Base-by-base conservation (phyloP, 2,888 invertebrate species). In the Tenthredo mesomela region DNA sequence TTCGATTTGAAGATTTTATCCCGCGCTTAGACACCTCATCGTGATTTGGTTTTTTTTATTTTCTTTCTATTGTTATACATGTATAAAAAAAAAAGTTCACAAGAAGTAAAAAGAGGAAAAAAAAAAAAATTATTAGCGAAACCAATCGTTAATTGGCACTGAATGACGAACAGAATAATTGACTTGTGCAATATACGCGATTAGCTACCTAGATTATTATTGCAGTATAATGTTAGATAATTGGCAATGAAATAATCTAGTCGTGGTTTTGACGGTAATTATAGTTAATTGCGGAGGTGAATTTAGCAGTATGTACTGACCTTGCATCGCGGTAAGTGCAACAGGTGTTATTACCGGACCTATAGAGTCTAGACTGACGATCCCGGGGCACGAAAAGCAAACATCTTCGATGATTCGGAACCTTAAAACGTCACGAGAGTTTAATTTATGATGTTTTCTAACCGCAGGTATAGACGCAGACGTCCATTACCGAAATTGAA, bases 311-410 rank as follows among this genome's bases (percentile, higher is more conserved):
- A 25, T 25, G 67, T 54, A 33, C 18, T 80, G 61, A 80, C 80
- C 80, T 61, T 80, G 47, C 37, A 80, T 61, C 40, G 80, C 21
- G 67, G n/a, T 12, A 40, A 82, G 67, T 82, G 82, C 82, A 82
- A 82, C 82, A 82, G 82, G 82, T 82, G 82, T 67, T 82, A 82
- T 43, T 67, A 70, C 65, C 43, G 67, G 82, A 82, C 47, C 21
- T 33, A 6, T 61, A 77, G 4, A 50, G 40, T 61, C 21, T 21
- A 80, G 80, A 77, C 54, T 61, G 61, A 37, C 80, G 80, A 61
- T 80, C 80, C 37, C 12, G 37, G 61, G 33, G 37, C 61, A 80
- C 58, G 58, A 40, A 15, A 77, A 77, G 77, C 50, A 33, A 77
- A 54, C 33, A 75, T 77, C 58, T 33, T 80, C 58, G 61, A 61